Base-by-base conservation (phyloP, 2,888 invertebrate species). In the Tinea semifulvella region DNA sequence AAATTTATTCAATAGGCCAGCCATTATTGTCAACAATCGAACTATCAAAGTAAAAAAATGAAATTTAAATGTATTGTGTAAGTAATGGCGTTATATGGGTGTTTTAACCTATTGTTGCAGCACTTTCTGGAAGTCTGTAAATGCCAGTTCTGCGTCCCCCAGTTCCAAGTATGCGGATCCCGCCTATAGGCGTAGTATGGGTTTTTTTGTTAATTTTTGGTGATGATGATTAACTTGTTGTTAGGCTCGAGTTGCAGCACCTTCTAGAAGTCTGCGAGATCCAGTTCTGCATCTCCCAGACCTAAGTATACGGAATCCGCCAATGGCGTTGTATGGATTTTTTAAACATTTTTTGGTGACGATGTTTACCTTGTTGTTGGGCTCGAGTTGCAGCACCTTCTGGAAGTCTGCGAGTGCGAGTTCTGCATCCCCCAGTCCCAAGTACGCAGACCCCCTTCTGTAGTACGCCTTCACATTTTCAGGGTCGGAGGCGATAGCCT, bases 391-490 rank as follows among this genome's bases (percentile, higher is more conserved):
- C 1, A 94, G 62, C 1, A 96, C 89, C 44, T 81, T 80, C 55
- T 89, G 79, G 68, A 96, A 98, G 64, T 95, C 92, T 22, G 79
- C 65, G 27, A 88, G 68, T 0, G 98, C 98, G 8, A 82, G 67
- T 43, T 92, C 88, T 0, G 90, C 88, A 47, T 97, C 95, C 19
- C 88, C 88, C 5, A 92, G 65, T 1, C 84, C 86, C 43, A 93
- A 63, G 51, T 87, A 72, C 0, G 96, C 94, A 77, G 91, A 90
- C 0, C 95, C 97, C 52, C 92, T 81, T 53, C 98, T 84, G 70
- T 95, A 99, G 19, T 92, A 75, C 0, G 92, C 98, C 70, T 99
- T 99, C 8, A 93, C 90, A 65, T 91, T 96, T 17, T 83, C 81
- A 0, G 86, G 68, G 56, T 94, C 91, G 1, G 91, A 54, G 45